phyloP scores from a whole-genome alignment of 2,888 invertebrate species.

The Drosophila yooni region DNA sequence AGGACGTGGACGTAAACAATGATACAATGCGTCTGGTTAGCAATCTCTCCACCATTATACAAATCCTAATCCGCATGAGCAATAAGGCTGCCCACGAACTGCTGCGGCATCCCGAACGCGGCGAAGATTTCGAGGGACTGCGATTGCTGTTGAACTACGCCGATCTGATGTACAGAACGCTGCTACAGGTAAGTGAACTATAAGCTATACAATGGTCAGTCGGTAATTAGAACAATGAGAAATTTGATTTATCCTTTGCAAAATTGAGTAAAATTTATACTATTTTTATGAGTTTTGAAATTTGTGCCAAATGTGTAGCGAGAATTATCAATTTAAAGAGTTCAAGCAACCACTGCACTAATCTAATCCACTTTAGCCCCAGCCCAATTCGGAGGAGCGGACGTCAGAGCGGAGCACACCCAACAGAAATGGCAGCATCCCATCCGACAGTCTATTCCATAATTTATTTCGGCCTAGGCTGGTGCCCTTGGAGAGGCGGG shows the following conservation, averaged over 20 bases:
- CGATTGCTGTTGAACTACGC: conserved; percentile 43
- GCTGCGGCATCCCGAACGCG: conserved; percentile 45
- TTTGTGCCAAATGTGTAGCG: no score
- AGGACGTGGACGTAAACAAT: conserved; percentile 23
- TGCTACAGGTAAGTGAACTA: conserved; percentile 34
- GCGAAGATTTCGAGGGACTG: conserved; percentile 40
- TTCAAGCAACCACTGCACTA: not conserved
- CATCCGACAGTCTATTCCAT: conserved; percentile 39
- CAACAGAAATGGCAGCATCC: not conserved
- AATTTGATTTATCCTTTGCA: not conserved
- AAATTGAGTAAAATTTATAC: no score
- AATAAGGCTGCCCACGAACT: conserved; percentile 44
- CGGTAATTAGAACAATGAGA: no score
- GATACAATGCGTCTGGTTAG: conserved; percentile 41
- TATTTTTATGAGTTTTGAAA: no score
- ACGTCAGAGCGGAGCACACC: not conserved
- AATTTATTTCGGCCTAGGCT: conserved; percentile 41
- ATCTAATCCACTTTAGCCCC: conserved; percentile 27
- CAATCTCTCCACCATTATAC: conserved; percentile 45
- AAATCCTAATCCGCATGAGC: conserved; percentile 51
- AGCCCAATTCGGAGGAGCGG: not conserved
- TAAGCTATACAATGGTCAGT: not conserved
- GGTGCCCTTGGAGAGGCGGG: not conserved
- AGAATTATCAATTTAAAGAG: not conserved
- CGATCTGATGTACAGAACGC: conserved; percentile 51